Base-by-base conservation (phyloP, 2,113 vertebrate genomes). In the Pangasianodon gigas region DNA sequence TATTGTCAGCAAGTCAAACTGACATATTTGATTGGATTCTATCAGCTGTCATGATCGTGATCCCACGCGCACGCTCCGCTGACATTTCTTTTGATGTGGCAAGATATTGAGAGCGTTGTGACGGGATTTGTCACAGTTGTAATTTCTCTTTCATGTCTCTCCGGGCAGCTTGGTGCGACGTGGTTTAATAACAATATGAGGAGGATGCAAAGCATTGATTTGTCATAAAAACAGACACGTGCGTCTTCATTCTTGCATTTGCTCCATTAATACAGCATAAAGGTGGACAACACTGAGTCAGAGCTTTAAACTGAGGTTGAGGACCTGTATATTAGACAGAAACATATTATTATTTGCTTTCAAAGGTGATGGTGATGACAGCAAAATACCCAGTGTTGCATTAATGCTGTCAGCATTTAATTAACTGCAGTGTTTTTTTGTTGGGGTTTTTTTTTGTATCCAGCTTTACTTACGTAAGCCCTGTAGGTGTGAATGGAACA, bases 81-180 rank as follows among this genome's bases (percentile, higher is more conserved):
- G 89, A 92, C 91, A 92, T 90, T 84, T 92, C 89, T 48, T 90
- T 92, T 92, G 79, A 92, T 85, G 84, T 60, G 4, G 18, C 10
- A 18, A 46, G 84, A 89, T 71, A 85, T 60, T 65, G 89, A 65
- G 81, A 89, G 77, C 54, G 80, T 89, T 87, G 91, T 87, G 80
- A 65, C 10, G 54, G 60, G 88, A 87, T 88, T 92, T 91, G 89
- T 92, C 91, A 92, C 62, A 85, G 67, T 91, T 62, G 84, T 89
- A 85, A 91, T 91, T 89, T 89, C 85, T 87, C 88, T 92, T 91
- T 92, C 85, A 91, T 87, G 87, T 89, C 88, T 87, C 85, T 77
- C 19, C 60, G 74, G 86, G 83, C 89, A 88, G 60, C 89, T 79
- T 9, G 65, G 67, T 71, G 65, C 29, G 41, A 88, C 56, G 19